These are phyloP conservation scores for Ciona savignyi DNA, from an alignment of 23 tunicate species.

Conservation along the genomic window DNA sequence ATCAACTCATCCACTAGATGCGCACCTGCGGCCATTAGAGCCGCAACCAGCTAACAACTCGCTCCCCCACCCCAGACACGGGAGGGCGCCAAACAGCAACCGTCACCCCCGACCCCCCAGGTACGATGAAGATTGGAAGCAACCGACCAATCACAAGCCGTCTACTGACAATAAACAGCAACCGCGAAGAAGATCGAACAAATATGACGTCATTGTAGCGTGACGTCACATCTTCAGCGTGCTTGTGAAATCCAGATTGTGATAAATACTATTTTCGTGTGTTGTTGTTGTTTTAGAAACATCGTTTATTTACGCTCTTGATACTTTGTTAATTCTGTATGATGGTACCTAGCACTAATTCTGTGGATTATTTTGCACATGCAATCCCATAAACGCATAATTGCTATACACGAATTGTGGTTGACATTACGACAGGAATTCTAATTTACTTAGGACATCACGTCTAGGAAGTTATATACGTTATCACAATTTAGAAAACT, in stretches of 20 bases:
- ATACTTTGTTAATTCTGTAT: too few species aligned
- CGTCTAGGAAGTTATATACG: too few species aligned
- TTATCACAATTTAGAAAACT: too few species aligned
- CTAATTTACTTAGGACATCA: too few species aligned
- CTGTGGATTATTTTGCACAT: too few species aligned
- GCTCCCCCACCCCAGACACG: slow-evolving; percentile 2
- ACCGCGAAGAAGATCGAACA: slow-evolving; percentile 11
- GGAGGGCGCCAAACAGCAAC: neutral
- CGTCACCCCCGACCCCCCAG: neutral
- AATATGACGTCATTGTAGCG: slow-evolving; percentile 25
- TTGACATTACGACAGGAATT: too few species aligned
- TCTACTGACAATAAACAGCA: neutral
- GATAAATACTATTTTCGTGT: neutral
- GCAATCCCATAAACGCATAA: too few species aligned
- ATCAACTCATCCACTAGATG: too few species aligned
- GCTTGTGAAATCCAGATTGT: neutral
- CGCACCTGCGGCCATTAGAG: slow-evolving; percentile 11
- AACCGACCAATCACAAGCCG: slow-evolving; percentile 1
- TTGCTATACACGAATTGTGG: too few species aligned
- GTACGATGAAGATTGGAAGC: slow-evolving; percentile 14
- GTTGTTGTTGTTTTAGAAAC: neutral
- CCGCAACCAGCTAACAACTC: slow-evolving; percentile 3
- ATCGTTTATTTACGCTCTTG: neutral
- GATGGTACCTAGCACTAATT: too few species aligned
- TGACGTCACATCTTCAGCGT: slow-evolving; percentile 12